Conservation (phyloP, 2,888 invertebrate genomes). For the Stenolophus ochropezus region DNA sequence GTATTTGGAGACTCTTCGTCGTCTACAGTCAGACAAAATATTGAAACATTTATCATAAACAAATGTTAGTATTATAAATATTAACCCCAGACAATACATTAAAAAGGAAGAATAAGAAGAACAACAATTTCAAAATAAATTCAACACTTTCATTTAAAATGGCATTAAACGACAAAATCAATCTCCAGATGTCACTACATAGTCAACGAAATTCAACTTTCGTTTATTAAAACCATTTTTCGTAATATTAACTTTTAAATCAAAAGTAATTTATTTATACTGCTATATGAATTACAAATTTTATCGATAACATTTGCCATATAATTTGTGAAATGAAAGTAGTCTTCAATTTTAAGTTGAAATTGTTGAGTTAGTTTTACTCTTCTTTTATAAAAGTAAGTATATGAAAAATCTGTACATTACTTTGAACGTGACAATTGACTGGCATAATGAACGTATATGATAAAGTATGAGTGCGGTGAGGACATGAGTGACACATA, state of each 20-base stretch:
- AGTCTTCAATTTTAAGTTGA: background rate
- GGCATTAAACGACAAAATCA: background rate
- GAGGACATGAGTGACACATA: constrained; percentile 55
- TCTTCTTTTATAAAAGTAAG: background rate
- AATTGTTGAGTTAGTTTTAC: background rate
- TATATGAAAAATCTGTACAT: constrained; percentile 14
- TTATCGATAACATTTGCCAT: background rate
- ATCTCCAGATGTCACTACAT: too few species aligned
- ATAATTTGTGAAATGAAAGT: background rate
- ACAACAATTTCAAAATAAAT: background rate
- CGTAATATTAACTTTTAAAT: too few species aligned
- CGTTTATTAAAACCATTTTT: too few species aligned
- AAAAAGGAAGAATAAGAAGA: background rate
- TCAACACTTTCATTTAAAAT: background rate
- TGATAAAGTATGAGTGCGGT: constrained; percentile 40
- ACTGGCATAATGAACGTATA: constrained; percentile 22
- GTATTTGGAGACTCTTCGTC: background rate
- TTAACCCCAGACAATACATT: constrained; percentile 20
- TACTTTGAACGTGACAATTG: constrained; percentile 30
- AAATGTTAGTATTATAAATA: background rate
- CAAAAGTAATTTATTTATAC: too few species aligned
- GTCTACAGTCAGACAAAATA: background rate
- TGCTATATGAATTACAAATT: too few species aligned
- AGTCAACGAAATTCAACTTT: too few species aligned
- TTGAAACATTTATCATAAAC: background rate